phyloP scores from a whole-genome alignment of 1,140 invertebrate species.

The Drosophila bipectinata region DNA sequence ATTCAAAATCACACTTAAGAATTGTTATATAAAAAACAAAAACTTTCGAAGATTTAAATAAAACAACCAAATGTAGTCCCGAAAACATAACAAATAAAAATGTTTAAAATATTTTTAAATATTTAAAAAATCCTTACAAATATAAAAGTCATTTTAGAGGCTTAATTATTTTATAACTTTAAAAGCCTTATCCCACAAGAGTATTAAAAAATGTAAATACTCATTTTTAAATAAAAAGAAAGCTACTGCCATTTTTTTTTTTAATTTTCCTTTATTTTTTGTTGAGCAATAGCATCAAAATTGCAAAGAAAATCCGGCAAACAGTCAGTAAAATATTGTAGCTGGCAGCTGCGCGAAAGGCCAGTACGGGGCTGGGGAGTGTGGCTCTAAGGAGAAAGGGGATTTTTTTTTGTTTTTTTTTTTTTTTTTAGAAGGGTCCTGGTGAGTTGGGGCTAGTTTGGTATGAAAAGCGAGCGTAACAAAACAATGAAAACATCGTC shows the following conservation, averaged over 20 bases:
- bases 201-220: constrained; percentile 1
- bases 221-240: constrained; percentile 8
- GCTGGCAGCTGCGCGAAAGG: constrained; percentile 68
- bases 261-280: constrained; percentile 32
- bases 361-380: constrained; percentile 3
- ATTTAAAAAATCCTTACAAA: too few species aligned
- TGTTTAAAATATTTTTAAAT: too few species aligned
- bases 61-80: too few species aligned
- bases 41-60: too few species aligned
- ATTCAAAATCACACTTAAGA: too few species aligned
- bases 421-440: too few species aligned
- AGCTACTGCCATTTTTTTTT: not conserved
- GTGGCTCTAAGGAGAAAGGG: not conserved
- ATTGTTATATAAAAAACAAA: too few species aligned
- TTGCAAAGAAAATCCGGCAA: constrained; percentile 66
- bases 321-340: constrained; percentile 78
- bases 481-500: constrained; percentile 81
- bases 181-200: not conserved
- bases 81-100: too few species aligned
- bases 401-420: too few species aligned
- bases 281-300: constrained; percentile 56
- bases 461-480: constrained; percentile 63
- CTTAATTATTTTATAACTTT: too few species aligned
- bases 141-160: too few species aligned
- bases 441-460: constrained; percentile 33